phyloP scores from a whole-genome alignment of 2,888 invertebrate species.

The Spicauda simplicius region DNA sequence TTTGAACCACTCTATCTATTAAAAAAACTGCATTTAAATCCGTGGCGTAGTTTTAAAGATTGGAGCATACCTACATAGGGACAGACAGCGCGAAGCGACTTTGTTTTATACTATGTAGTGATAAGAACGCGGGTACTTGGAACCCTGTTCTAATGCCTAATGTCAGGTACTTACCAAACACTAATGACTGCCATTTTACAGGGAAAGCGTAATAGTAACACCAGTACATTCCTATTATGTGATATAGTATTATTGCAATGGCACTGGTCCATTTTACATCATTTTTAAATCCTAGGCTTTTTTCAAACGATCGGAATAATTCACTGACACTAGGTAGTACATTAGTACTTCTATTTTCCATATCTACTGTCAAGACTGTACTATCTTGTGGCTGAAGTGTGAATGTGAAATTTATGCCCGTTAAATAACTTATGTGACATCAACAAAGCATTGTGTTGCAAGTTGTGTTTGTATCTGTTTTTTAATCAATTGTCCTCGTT shows the following conservation, averaged over 20 bases:
- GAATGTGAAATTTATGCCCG: not conserved
- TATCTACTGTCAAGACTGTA: conserved; percentile 36
- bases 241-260: conserved; percentile 66
- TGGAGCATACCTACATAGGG: no score
- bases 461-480: not conserved
- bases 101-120: no score
- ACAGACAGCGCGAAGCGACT: no score
- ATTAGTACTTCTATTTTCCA: conserved; percentile 50
- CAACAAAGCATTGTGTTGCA: not conserved
- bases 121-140: no score
- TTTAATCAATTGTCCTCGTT: not conserved
- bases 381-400: conserved; percentile 4
- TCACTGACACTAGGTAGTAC: conserved; percentile 53
- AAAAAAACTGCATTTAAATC: no score
- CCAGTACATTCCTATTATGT: conserved; percentile 71
- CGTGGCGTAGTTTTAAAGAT: no score
- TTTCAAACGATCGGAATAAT: conserved; percentile 64
- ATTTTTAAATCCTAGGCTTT: conserved; percentile 71
- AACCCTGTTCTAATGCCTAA: no score
- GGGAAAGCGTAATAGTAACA: conserved; percentile 70
- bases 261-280: conserved; percentile 75
- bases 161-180: conserved; percentile 65
- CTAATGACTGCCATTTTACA: conserved; percentile 72
- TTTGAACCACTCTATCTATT: no score
- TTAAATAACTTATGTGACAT: conserved; percentile 21